phyloP scores from a whole-genome alignment of 1,140 invertebrate genomes.

The Caenorhabditis latens region DNA sequence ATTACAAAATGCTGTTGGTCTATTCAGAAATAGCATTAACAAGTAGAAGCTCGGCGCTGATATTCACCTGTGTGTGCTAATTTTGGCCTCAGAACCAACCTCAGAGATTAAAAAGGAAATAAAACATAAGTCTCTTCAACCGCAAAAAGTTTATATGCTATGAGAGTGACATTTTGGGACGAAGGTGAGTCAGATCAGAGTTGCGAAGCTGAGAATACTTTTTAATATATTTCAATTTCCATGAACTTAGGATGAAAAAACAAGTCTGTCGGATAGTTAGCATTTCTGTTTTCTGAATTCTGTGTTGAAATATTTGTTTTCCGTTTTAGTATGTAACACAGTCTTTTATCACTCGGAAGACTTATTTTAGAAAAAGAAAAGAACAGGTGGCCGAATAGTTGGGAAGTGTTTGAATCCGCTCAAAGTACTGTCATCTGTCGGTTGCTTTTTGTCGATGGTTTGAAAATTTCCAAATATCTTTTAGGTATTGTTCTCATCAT shows the following conservation, averaged over 20 bases:
- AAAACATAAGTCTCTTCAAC: no score
- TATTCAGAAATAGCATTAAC: neutral
- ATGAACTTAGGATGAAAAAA: neutral
- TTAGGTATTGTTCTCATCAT: constrained; percentile 12
- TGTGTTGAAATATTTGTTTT: no score
- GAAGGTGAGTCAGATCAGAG: constrained; percentile 14
- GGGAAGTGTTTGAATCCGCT: neutral
- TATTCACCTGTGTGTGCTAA: neutral
- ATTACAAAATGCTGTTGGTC: neutral
- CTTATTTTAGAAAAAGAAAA: neutral
- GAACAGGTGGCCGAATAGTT: constrained; percentile 11
- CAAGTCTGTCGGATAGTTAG: no score
- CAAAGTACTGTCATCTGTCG: constrained; percentile 21
- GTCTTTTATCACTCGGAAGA: neutral
- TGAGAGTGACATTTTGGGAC: constrained; percentile 36
- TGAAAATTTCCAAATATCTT: neutral
- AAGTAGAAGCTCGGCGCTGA: neutral
- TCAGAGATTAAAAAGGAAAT: no score
- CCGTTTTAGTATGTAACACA: no score
- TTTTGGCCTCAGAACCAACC: no score
- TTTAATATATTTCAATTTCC: neutral
- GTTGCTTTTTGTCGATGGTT: neutral
- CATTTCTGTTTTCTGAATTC: no score
- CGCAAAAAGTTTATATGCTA: neutral
- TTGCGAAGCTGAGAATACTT: neutral